Evolutionary conservation across 1,140 invertebrate species (phyloP).

Genomic region (Notospermus geniculatus): DNA sequence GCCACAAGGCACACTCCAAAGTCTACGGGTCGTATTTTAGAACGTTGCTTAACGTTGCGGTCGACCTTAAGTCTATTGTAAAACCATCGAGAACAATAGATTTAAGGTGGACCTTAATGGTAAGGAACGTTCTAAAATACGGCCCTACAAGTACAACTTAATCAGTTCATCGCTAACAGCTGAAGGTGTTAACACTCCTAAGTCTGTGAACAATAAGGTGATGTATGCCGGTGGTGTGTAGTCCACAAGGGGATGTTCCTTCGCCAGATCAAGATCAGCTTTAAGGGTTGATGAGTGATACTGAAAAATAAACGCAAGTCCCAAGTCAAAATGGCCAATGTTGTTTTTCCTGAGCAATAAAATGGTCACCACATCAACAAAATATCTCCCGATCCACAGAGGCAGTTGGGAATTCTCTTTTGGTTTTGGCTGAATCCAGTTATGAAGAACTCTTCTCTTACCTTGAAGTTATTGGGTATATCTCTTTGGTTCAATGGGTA

Average conservation of each 20-base stretch:
- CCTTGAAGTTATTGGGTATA: conserved; percentile 78
- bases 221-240: conserved; percentile 94
- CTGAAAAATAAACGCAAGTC: conserved; percentile 65
- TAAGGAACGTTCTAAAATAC: background rate
- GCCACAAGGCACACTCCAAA: no score
- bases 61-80: no score
- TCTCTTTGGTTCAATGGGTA: conserved; percentile 92
- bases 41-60: no score
- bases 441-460: conserved; percentile 22
- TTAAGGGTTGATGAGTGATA: conserved; percentile 64
- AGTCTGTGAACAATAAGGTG: conserved; percentile 88
- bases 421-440: no score
- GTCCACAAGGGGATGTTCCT: conserved; percentile 86
- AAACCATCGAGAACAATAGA: no score
- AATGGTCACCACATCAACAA: no score
- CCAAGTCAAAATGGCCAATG: no score
- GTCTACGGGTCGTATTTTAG: no score
- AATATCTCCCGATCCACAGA: no score
- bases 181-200: conserved; percentile 91
- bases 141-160: conserved; percentile 80
- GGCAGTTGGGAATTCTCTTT: no score
- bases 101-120: no score
- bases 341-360: no score
- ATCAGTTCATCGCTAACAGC: conserved; percentile 97
- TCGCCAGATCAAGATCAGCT: conserved; percentile 60